Evolutionary conservation across 1,140 invertebrate genomes (phyloP).

Genomic region (Heliothis virescens): DNA sequence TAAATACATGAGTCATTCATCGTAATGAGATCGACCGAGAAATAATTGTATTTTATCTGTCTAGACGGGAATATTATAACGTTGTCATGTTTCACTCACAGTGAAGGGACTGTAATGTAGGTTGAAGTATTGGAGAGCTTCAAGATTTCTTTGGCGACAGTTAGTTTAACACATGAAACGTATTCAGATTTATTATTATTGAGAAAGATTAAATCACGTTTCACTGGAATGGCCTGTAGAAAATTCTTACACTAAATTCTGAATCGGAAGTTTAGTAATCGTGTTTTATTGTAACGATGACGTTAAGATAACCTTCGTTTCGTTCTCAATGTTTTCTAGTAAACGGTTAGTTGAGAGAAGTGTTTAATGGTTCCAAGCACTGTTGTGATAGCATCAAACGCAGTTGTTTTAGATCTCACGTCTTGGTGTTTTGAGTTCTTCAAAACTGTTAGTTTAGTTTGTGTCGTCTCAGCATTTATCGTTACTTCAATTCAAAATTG

Average conservation of each 20-base stretch:
- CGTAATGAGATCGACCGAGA: conserved; percentile 32
- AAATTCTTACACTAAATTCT: conserved; percentile 1
- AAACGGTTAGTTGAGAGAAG: conserved; percentile 25
- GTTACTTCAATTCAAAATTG: not conserved
- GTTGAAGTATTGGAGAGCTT: conserved; percentile 3
- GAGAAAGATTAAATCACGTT: not conserved
- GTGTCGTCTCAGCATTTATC: not conserved
- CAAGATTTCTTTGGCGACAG: not conserved
- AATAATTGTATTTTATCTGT: conserved; percentile 21
- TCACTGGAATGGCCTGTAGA: not conserved
- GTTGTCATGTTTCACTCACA: conserved; percentile 24
- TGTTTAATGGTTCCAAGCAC: conserved; percentile 23
- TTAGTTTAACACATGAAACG: not conserved
- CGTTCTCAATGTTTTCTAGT: conserved; percentile 34
- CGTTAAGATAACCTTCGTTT: conserved; percentile 12
- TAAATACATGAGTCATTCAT: conserved; percentile 50
- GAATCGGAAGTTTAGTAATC: conserved; percentile 10
- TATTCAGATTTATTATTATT: not conserved
- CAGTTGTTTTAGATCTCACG: conserved; percentile 45
- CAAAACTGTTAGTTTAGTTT: not conserved
- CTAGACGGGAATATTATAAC: conserved; percentile 21
- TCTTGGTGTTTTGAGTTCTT: conserved; percentile 11
- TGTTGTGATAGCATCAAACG: conserved; percentile 41
- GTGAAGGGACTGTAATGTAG: conserved; percentile 1
- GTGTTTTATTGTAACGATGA: conserved; percentile 9